Evolutionary conservation across 2,888 invertebrate species (phyloP).

Genomic region (Leptinotarsa haldemani): DNA sequence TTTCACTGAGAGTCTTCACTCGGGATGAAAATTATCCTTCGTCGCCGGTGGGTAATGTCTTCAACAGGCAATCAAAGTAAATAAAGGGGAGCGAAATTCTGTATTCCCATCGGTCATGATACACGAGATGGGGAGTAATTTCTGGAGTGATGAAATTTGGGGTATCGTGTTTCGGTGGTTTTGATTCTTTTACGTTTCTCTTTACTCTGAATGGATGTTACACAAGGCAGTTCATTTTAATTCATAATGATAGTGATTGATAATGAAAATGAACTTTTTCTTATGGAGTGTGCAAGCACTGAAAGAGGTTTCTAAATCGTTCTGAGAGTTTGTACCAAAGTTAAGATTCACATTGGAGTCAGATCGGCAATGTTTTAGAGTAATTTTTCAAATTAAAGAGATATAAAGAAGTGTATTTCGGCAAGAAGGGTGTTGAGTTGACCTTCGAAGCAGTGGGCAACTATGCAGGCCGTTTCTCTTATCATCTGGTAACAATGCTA

Average conservation of each 20-base stretch:
- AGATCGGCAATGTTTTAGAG: too few relatives aligned
- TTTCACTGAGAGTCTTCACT: slow-evolving; percentile 32
- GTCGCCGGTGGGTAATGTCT: slow-evolving; percentile 49
- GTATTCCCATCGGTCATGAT: slow-evolving; percentile 28
- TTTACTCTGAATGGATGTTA: not conserved
- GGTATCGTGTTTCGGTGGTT: not conserved
- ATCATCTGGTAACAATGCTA: too few relatives aligned
- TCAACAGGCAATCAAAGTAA: slow-evolving; percentile 56
- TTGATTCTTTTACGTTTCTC: not conserved
- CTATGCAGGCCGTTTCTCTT: too few relatives aligned
- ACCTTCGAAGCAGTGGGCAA: too few relatives aligned
- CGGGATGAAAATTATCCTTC: slow-evolving; percentile 43
- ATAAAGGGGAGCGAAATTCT: slow-evolving; percentile 51
- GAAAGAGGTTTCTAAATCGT: too few relatives aligned
- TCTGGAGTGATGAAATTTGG: not conserved
- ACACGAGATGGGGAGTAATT: slow-evolving; percentile 18
- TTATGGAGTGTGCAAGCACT: too few relatives aligned
- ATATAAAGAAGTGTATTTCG: too few relatives aligned
- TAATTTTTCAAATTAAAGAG: too few relatives aligned
- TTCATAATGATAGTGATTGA: not conserved
- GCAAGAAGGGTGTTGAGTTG: too few relatives aligned
- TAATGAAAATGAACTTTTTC: too few relatives aligned
- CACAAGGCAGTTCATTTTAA: not conserved
- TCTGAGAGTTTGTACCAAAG: too few relatives aligned
- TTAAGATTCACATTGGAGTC: too few relatives aligned